phyloP scores from a whole-genome alignment of 2,113 vertebrate species.

The Pyrgilauda ruficollis region DNA sequence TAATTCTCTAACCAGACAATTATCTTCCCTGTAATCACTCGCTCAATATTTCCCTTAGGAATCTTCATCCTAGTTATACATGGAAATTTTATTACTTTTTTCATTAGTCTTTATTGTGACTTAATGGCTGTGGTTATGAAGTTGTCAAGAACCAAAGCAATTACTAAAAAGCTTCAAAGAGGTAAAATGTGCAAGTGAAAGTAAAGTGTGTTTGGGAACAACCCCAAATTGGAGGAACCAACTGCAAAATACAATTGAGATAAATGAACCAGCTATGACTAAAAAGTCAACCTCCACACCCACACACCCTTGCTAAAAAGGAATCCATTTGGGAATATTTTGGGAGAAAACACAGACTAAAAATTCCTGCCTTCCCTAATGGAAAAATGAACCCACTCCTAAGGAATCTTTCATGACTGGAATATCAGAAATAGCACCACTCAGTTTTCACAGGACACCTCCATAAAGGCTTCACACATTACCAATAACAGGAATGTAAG shows the following conservation, averaged over 20 bases:
- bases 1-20: conserved; percentile 73
- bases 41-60: conserved; percentile 65
- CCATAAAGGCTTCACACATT: background rate
- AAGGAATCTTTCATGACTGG: background rate
- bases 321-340: background rate
- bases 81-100: conserved; percentile 67
- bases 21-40: conserved; percentile 70
- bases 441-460: background rate
- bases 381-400: background rate
- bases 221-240: background rate
- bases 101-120: conserved; percentile 63
- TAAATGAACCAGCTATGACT: background rate
- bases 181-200: background rate
- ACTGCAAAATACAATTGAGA: conserved; percentile 10
- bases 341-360: background rate
- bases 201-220: conserved; percentile 10
- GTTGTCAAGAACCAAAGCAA: conserved; percentile 50
- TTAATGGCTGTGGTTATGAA: conserved; percentile 55
- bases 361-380: background rate
- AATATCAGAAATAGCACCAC: background rate
- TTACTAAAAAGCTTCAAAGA: conserved; percentile 53
- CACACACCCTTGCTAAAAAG: background rate
- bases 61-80: conserved; percentile 67
- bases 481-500: background rate
- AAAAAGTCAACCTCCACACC: background rate